Evolutionary conservation across 1,140 invertebrate genomes (phyloP).

Genomic region (Panagrolaimus sp.): DNA sequence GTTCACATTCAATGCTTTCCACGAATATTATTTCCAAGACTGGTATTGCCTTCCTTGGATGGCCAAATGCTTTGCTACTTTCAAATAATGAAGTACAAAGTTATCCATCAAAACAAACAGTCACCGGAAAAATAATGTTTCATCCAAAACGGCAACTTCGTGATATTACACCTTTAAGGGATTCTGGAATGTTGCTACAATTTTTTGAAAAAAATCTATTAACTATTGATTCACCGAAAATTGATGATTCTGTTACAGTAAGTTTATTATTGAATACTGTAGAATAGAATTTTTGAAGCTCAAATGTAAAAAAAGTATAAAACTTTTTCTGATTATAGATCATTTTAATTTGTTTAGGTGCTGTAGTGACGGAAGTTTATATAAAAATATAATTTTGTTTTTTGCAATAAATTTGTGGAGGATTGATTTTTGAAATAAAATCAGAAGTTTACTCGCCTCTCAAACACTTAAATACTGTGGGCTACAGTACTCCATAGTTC

Average conservation of each 20-base stretch:
- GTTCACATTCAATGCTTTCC: constrained; percentile 42
- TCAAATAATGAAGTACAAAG: constrained; percentile 22
- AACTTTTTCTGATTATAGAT: too few relatives aligned
- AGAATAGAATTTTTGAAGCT: too few relatives aligned
- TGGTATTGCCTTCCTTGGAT: constrained; percentile 47
- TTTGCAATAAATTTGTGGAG: too few relatives aligned
- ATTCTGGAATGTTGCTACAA: constrained; percentile 40
- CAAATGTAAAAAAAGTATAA: too few relatives aligned
- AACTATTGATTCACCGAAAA: constrained; percentile 20
- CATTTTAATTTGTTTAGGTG: too few relatives aligned
- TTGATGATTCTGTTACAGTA: constrained; percentile 28
- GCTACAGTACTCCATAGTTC: too few relatives aligned
- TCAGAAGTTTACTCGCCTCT: too few relatives aligned
- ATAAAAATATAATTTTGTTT: too few relatives aligned
- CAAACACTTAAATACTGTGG: too few relatives aligned
- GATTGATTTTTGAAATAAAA: too few relatives aligned
- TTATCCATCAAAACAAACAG: constrained; percentile 32
- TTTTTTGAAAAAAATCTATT: constrained; percentile 33
- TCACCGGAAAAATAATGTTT: constrained; percentile 37
- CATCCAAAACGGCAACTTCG: constrained; percentile 31
- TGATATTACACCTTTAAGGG: constrained; percentile 27
- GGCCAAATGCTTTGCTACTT: constrained; percentile 44
- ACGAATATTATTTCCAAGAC: constrained; percentile 35
- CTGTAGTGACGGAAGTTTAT: too few relatives aligned
- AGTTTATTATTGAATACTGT: too few relatives aligned